A percentile compares a stretch with the other conserved stretches of the same genome.
Conservation (phyloP, 2,113 vertebrate genomes). For the Heterotilapia buettikoferi region DNA sequence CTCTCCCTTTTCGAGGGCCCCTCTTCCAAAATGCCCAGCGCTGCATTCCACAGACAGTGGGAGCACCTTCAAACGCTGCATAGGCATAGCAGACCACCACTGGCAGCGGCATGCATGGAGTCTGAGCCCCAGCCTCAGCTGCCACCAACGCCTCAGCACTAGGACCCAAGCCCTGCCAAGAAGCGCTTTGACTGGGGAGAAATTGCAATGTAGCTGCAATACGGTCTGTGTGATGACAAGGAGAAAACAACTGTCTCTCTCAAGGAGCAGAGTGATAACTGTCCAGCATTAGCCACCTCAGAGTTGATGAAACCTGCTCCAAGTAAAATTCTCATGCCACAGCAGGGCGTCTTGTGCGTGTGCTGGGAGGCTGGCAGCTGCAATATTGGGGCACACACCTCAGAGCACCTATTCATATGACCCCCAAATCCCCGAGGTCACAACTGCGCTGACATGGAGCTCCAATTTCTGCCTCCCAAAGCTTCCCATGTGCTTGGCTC, state of each 20-base stretch:
- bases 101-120: conserved; percentile 1
- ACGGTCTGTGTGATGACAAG: conserved; percentile 53
- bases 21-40: conserved; percentile 57
- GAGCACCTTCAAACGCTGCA: conserved; percentile 63
- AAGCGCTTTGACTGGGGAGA: conserved; percentile 36
- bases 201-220: conserved; percentile 26
- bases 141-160: conserved; percentile 35
- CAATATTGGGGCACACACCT: conserved; percentile 40
- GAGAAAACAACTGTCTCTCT: conserved; percentile 50
- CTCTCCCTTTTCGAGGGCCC: conserved; percentile 63
- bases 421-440: conserved; percentile 63
- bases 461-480: conserved; percentile 59
- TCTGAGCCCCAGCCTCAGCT: conserved; percentile 47
- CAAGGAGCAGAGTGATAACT: conserved; percentile 45
- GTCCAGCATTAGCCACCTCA: conserved; percentile 57
- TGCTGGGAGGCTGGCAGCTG: conserved; percentile 62
- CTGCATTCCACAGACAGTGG: conserved; percentile 66
- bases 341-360: conserved; percentile 16
- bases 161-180: neutral
- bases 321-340: conserved; percentile 47
- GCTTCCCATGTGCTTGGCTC: neutral
- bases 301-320: conserved; percentile 41
- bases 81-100: conserved; percentile 20
- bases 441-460: conserved; percentile 43
- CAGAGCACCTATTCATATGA: conserved; percentile 62